Evolutionary conservation across 2,888 invertebrate genomes (phyloP).

Genomic region (Eilema sororculum): DNA sequence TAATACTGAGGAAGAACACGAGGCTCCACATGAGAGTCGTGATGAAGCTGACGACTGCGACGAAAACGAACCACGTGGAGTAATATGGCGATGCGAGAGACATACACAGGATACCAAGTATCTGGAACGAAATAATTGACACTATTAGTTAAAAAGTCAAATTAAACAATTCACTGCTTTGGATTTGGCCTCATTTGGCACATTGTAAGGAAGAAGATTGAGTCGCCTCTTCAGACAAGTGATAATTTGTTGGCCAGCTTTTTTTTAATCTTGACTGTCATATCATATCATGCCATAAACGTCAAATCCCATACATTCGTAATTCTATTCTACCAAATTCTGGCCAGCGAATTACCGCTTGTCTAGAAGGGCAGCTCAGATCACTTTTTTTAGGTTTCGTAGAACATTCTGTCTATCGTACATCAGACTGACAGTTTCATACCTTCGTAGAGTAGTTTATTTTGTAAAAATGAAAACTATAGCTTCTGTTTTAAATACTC

Average conservation of each 20-base stretch:
- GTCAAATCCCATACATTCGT: too few species aligned
- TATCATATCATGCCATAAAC: too few species aligned
- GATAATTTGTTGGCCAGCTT: too few species aligned
- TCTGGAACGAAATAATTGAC: slow-evolving; percentile 82
- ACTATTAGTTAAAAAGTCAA: background rate
- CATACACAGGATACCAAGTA: slow-evolving; percentile 95
- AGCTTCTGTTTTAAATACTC: too few species aligned
- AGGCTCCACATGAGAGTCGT: slow-evolving; percentile 93
- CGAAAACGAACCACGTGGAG: slow-evolving; percentile 95
- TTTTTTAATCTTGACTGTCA: too few species aligned
- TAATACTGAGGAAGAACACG: slow-evolving; percentile 92
- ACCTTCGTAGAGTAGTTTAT: too few species aligned
- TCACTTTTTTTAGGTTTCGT: background rate
- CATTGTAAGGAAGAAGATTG: background rate
- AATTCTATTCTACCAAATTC: too few species aligned
- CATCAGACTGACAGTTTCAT: background rate
- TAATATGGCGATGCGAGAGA: slow-evolving; percentile 90
- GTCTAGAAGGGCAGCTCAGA: too few species aligned
- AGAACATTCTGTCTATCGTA: background rate
- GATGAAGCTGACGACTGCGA: slow-evolving; percentile 93
- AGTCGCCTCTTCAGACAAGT: too few species aligned
- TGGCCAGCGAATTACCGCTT: too few species aligned
- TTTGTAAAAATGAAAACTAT: too few species aligned
- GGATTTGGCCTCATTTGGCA: too few species aligned
- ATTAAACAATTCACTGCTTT: background rate